A percentile compares a stretch with the other conserved stretches of the same genome.
These are phyloP conservation scores for Microctenopoma lineatum DNA, from an alignment of 2,797 vertebrate species.

Conservation along the genomic window DNA sequence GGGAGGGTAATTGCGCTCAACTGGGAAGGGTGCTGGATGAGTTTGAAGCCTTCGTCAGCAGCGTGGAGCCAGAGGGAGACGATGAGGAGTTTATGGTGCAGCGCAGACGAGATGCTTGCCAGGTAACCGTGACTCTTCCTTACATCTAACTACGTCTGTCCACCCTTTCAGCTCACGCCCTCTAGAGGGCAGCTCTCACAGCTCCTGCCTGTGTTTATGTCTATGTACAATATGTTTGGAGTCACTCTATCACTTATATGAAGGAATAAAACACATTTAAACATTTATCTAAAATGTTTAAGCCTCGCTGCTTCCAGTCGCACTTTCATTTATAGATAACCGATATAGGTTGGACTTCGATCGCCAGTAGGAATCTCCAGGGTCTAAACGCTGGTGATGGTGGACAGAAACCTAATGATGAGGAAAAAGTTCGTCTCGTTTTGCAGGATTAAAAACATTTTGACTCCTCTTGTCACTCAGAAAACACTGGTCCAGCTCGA, in stretches of 20 bases:
- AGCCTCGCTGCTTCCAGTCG: slow-evolving; percentile 29
- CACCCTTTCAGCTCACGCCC: background rate
- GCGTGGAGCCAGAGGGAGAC: slow-evolving; percentile 82
- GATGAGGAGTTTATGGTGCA: slow-evolving; percentile 56
- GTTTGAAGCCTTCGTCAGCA: slow-evolving; percentile 78
- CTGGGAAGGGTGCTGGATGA: slow-evolving; percentile 85
- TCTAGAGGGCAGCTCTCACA: background rate
- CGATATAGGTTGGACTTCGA: no score
- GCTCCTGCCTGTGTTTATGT: background rate
- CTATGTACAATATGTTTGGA: background rate
- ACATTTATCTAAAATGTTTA: background rate
- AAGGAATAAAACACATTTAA: no score
- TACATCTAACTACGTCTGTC: background rate
- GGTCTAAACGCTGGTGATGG: no score
- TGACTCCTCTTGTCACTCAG: slow-evolving; percentile 67
- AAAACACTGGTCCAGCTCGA: slow-evolving; percentile 83
- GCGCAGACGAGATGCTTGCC: slow-evolving; percentile 82
- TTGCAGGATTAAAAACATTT: background rate
- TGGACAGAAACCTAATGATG: no score
- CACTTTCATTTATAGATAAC: no score
- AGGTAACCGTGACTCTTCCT: slow-evolving; percentile 80
- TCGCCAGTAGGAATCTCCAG: no score
- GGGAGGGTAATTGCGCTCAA: slow-evolving; percentile 81
- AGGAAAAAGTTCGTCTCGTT: no score
- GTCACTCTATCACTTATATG: no score